Evolutionary conservation across 2,797 vertebrate species (phyloP).

Genomic region (Microctenopoma lineatum): DNA sequence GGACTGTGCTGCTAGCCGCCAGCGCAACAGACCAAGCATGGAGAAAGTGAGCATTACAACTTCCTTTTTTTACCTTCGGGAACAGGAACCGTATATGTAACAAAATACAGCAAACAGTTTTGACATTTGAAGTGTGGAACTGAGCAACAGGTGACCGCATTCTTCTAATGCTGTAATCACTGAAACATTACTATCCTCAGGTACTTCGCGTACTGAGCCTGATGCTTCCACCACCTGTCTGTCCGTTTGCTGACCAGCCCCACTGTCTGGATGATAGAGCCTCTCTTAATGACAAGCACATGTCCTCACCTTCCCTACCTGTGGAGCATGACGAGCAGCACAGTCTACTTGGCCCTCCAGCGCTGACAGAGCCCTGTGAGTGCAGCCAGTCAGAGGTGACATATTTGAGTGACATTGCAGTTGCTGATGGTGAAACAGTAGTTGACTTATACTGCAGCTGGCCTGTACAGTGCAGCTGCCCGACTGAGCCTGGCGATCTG

Average conservation of each 20-base stretch:
- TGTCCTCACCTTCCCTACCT: conserved; percentile 54
- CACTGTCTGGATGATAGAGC: conserved; percentile 68
- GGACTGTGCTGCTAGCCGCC: conserved; percentile 60
- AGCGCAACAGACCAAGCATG: conserved; percentile 73
- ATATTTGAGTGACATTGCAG: background rate
- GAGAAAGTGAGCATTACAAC: conserved; percentile 55
- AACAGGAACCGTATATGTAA: background rate
- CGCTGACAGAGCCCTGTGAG: conserved; percentile 58
- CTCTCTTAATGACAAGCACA: background rate
- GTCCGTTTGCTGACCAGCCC: conserved; percentile 68
- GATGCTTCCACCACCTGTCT: conserved; percentile 52
- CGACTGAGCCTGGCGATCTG: conserved; percentile 9
- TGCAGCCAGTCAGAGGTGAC: conserved; percentile 80
- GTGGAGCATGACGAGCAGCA: conserved; percentile 78
- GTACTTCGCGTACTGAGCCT: conserved; percentile 69
- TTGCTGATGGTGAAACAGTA: background rate
- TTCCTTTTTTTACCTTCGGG: background rate
- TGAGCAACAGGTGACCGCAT: too few species aligned
- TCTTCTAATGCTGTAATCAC: too few species aligned
- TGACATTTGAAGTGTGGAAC: too few species aligned
- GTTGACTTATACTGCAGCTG: conserved; percentile 55
- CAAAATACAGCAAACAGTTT: background rate
- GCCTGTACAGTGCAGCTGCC: conserved; percentile 72
- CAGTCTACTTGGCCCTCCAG: conserved; percentile 1
- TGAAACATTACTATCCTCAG: conserved; percentile 42